These are phyloP conservation scores for Fundulus diaphanus DNA, from an alignment of 2,797 vertebrate genomes.

Conservation along the genomic window DNA sequence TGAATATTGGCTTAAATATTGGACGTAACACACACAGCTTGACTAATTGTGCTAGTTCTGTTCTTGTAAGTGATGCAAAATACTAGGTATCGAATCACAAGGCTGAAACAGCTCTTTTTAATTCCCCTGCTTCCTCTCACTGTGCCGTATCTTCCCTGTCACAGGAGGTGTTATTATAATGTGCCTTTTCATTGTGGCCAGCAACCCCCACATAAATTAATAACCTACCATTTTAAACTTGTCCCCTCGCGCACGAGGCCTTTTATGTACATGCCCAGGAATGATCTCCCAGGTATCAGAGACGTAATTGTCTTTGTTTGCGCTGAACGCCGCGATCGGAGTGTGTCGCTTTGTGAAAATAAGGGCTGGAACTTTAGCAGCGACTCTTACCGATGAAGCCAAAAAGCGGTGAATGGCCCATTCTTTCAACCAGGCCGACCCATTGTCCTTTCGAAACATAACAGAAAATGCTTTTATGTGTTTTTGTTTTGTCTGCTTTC, in stretches of 20 bases:
- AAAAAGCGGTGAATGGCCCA: not conserved
- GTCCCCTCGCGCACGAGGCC: slow-evolving; percentile 30
- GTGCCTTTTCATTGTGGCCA: slow-evolving; percentile 41
- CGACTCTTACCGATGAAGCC: not conserved
- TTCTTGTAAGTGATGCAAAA: not conserved
- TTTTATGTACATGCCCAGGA: slow-evolving; percentile 10
- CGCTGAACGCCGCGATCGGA: slow-evolving; percentile 1
- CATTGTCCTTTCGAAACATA: slow-evolving; percentile 11
- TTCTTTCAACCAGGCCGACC: slow-evolving; percentile 27
- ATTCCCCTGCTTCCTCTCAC: not conserved
- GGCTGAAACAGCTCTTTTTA: slow-evolving; percentile 4
- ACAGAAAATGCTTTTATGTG: not conserved
- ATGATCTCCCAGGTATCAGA: slow-evolving; percentile 21
- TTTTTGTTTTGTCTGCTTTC: too few species aligned
- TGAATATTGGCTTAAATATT: not conserved
- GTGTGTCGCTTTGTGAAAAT: slow-evolving; percentile 1
- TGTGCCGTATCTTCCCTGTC: slow-evolving; percentile 20
- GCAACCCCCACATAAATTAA: slow-evolving; percentile 33
- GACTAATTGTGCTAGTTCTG: not conserved
- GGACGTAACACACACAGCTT: not conserved
- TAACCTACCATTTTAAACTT: slow-evolving; percentile 6
- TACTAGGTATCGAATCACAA: slow-evolving; percentile 13
- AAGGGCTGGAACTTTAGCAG: not conserved
- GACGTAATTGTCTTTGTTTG: slow-evolving; percentile 17
- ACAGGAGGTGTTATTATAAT: slow-evolving; percentile 35